phyloP scores from a whole-genome alignment of 2,888 invertebrate genomes.

The Macrophya alboannulata region DNA sequence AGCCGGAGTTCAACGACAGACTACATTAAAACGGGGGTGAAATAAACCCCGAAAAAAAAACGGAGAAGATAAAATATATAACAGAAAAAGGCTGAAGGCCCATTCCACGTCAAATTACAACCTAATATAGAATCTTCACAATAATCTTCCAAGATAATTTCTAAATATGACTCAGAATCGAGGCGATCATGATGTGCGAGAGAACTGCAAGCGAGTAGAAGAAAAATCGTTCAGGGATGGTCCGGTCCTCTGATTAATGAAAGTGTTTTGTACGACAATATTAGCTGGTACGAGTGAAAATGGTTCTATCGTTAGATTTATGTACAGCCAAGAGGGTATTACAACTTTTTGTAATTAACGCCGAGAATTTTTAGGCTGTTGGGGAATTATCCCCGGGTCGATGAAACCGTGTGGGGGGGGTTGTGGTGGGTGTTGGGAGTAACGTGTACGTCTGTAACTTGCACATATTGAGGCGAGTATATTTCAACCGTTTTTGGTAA shows the following conservation, averaged over 20 bases:
- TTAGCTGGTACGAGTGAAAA: neutral
- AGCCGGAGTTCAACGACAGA: neutral
- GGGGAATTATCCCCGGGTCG: conserved; percentile 9
- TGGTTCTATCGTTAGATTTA: neutral
- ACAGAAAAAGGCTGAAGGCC: neutral
- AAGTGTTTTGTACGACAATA: neutral
- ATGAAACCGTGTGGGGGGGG: neutral
- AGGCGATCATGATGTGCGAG: too few relatives aligned
- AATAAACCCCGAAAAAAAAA: neutral
- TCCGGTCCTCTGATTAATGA: neutral
- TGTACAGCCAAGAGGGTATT: neutral
- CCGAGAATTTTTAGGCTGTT: neutral
- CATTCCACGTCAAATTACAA: neutral
- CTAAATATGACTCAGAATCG: too few relatives aligned
- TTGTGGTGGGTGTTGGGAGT: neutral
- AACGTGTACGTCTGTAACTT: neutral
- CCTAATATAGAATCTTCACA: too few relatives aligned
- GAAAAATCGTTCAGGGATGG: neutral
- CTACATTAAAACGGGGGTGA: neutral
- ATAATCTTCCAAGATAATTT: too few relatives aligned
- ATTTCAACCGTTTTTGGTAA: conserved; percentile 35
- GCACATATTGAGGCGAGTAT: conserved; percentile 43
- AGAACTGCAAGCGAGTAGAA: too few relatives aligned
- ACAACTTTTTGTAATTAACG: conserved; percentile 14
- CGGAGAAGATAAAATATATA: neutral